Conservation (phyloP, 2,888 invertebrate genomes). For the Neoascia interrupta region DNA sequence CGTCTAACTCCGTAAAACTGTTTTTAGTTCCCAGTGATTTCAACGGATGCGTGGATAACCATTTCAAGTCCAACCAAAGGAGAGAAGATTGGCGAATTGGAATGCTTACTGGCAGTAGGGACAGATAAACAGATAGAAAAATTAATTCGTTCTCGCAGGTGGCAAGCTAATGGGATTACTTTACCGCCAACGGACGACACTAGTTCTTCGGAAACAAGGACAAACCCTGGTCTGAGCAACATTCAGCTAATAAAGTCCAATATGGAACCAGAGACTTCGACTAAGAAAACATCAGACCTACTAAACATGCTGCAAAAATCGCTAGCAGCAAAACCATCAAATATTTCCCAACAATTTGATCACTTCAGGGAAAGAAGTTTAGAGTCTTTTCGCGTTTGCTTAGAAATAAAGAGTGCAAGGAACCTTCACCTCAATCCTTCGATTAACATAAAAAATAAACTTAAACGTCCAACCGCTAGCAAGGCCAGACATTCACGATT, state of each 20-base stretch:
- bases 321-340: slow-evolving; percentile 27
- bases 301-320: slow-evolving; percentile 68
- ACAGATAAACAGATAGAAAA: slow-evolving; percentile 82
- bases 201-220: no score
- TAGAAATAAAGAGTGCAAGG: slow-evolving; percentile 82
- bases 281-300: slow-evolving; percentile 73
- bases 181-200: not conserved
- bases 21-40: slow-evolving; percentile 82
- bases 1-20: no score
- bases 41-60: slow-evolving; percentile 83
- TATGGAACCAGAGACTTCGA: no score
- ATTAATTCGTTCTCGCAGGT: slow-evolving; percentile 77
- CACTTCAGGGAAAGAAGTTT: slow-evolving; percentile 43
- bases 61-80: slow-evolving; percentile 80
- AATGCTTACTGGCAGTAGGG: slow-evolving; percentile 83
- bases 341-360: no score
- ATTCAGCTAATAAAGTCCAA: no score
- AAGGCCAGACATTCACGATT: slow-evolving; percentile 74
- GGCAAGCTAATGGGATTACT: not conserved
- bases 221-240: no score
- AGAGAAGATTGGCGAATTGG: slow-evolving; percentile 81
- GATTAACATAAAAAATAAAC: slow-evolving; percentile 71
- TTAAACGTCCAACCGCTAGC: slow-evolving; percentile 70
- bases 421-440: slow-evolving; percentile 80
- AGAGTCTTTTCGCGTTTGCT: slow-evolving; percentile 78